Evolutionary conservation across 2,888 invertebrate genomes (phyloP).

Genomic region (Barypeithes pellucidus): DNA sequence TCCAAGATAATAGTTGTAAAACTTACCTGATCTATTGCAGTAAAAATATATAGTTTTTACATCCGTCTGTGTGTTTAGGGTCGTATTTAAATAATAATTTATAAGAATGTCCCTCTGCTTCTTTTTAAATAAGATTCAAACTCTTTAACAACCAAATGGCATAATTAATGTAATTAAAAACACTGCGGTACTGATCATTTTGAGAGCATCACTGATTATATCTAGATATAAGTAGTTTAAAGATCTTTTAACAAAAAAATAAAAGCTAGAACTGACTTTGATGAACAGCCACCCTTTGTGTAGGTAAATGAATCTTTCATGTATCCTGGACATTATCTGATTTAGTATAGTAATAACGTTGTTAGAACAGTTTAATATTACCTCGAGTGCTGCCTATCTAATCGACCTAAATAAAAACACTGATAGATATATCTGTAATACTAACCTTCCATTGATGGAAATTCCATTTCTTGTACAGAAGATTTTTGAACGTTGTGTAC

Average conservation of each 20-base stretch:
- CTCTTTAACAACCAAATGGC: neutral
- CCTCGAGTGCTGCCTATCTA: too few species aligned
- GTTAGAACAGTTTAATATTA: too few species aligned
- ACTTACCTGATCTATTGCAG: neutral
- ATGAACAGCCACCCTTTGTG: too few species aligned
- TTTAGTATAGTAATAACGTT: too few species aligned
- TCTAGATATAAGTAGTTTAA: too few species aligned
- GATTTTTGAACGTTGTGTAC: neutral
- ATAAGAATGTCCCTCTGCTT: neutral
- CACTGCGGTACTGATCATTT: too few species aligned
- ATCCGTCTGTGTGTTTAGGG: neutral
- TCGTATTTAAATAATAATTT: neutral
- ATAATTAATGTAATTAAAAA: neutral
- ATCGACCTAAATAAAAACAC: too few species aligned
- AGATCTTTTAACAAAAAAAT: too few species aligned
- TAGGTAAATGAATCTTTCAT: too few species aligned
- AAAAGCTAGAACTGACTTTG: too few species aligned
- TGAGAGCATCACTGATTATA: too few species aligned
- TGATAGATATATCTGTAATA: neutral
- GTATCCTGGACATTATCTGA: too few species aligned
- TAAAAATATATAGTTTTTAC: slow-evolving; percentile 2
- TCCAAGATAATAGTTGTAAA: neutral
- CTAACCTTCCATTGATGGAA: neutral
- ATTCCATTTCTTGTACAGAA: neutral
- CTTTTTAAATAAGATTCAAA: neutral